A percentile compares a stretch with the other conserved stretches of the same genome.
Conservation (phyloP, 2,113 vertebrate genomes). For the Lagopus leucura region DNA sequence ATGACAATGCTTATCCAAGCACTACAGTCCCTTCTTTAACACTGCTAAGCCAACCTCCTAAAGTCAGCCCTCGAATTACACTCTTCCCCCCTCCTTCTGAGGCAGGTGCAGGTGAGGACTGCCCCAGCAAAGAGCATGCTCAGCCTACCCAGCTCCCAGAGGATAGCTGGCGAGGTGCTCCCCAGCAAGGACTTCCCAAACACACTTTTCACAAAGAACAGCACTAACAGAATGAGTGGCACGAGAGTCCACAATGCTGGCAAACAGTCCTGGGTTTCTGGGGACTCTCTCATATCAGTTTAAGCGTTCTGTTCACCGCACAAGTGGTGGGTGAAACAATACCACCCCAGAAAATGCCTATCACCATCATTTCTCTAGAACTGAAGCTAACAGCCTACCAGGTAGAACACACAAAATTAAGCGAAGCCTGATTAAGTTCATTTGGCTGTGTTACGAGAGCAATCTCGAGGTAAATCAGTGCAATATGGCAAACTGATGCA, state of each 20-base stretch:
- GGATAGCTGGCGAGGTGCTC: too few relatives aligned
- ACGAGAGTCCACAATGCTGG: background rate
- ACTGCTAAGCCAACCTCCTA: background rate
- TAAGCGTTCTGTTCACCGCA: background rate
- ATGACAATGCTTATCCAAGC: rapidly evolving
- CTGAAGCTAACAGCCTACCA: rapidly evolving
- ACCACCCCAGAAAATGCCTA: background rate
- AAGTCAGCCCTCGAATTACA: background rate
- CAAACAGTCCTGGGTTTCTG: rapidly evolving
- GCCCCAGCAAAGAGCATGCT: background rate
- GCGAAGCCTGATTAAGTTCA: rapidly evolving
- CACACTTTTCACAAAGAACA: background rate
- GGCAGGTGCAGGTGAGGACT: background rate
- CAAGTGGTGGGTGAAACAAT: background rate
- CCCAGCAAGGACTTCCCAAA: background rate
- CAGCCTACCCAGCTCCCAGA: too few relatives aligned
- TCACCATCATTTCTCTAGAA: background rate
- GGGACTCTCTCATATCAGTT: background rate
- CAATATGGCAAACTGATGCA: background rate
- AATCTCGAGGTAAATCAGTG: background rate
- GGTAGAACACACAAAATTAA: background rate
- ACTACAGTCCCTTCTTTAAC: background rate
- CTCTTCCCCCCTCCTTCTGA: too few relatives aligned
- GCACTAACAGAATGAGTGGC: background rate
- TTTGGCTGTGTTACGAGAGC: background rate